phyloP scores from a whole-genome alignment of 2,797 vertebrate species.

The Tachyglossus aculeatus region DNA sequence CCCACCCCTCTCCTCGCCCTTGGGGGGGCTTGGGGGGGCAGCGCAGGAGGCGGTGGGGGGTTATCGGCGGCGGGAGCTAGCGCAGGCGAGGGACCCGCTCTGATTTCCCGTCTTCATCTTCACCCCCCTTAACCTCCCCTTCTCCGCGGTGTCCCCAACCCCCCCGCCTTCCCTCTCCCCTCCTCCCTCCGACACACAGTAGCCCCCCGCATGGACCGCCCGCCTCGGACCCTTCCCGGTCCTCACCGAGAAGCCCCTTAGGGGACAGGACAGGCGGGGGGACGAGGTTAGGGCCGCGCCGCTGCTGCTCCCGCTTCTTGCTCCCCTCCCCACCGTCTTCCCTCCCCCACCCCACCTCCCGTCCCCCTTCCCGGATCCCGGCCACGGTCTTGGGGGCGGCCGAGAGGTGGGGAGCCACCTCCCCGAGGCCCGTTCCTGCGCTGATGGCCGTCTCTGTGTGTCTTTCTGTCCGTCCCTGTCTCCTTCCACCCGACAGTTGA shows the following conservation, averaged over 20 bases:
- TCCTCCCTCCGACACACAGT: conserved; percentile 42
- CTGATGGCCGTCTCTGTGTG: conserved; percentile 62
- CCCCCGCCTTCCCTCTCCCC: conserved; percentile 54
- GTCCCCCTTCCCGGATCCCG: conserved; percentile 14
- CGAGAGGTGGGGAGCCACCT: no score
- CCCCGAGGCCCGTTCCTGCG: conserved; percentile 5
- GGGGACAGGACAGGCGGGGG: conserved; percentile 26
- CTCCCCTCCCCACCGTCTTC: conserved; percentile 28
- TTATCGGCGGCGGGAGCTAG: no score
- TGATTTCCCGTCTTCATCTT: conserved; percentile 52
- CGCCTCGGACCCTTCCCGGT: conserved; percentile 51
- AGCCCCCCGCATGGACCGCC: conserved; percentile 68
- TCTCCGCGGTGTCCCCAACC: conserved; percentile 45
- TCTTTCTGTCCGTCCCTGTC: conserved; percentile 53
- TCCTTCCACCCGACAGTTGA: conserved; percentile 80
- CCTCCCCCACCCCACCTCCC: conserved; percentile 32
- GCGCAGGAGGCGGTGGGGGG: not conserved
- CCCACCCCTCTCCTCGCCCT: conserved; percentile 9
- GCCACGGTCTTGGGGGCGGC: no score
- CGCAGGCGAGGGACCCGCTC: conserved; percentile 18
- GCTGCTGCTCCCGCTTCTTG: conserved; percentile 40
- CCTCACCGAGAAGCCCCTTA: conserved; percentile 53
- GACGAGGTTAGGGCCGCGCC: conserved; percentile 15
- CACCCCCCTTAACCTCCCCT: no score
- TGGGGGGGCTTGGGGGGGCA: conserved; percentile 21